phyloP scores from a whole-genome alignment of 1,140 invertebrate genomes.

The Camponotus vicinus region DNA sequence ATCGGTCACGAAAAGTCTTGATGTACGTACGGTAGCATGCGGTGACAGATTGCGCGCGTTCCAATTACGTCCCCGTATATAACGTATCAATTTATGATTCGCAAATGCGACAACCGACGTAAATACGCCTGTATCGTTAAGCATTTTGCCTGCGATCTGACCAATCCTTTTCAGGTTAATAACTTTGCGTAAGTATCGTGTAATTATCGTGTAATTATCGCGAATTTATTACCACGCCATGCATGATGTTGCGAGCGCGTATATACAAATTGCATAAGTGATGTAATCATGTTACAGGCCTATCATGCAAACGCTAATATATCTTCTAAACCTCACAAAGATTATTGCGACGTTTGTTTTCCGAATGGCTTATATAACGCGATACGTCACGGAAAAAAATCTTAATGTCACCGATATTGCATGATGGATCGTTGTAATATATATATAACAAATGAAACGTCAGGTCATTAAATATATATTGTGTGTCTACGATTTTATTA shows the following conservation, averaged over 20 bases:
- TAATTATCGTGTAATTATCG: constrained; percentile 42
- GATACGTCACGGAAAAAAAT: constrained; percentile 10
- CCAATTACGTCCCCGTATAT: constrained; percentile 35
- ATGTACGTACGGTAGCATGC: constrained; percentile 56
- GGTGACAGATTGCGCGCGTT: constrained; percentile 54
- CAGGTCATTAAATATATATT: neutral
- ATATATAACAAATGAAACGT: constrained; percentile 10
- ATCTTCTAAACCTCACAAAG: constrained; percentile 8
- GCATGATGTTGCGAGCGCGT: constrained; percentile 5
- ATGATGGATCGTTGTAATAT: constrained; percentile 12
- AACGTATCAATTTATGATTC: constrained; percentile 47
- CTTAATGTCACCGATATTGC: constrained; percentile 8
- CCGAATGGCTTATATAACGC: constrained; percentile 19
- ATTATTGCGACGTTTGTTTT: constrained; percentile 42
- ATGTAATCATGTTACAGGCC: constrained; percentile 45
- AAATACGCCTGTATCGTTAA: neutral
- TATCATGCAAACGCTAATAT: constrained; percentile 47
- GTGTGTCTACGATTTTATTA: neutral
- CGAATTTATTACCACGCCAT: constrained; percentile 41
- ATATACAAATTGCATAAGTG: constrained; percentile 34
- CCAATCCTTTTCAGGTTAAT: constrained; percentile 10
- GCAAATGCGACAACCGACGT: neutral
- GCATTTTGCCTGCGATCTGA: constrained; percentile 18
- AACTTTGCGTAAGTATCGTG: neutral
- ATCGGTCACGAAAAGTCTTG: constrained; percentile 63